Evolutionary conservation across 1,140 invertebrate species (phyloP).

Genomic region (Drosophila serrata): DNA sequence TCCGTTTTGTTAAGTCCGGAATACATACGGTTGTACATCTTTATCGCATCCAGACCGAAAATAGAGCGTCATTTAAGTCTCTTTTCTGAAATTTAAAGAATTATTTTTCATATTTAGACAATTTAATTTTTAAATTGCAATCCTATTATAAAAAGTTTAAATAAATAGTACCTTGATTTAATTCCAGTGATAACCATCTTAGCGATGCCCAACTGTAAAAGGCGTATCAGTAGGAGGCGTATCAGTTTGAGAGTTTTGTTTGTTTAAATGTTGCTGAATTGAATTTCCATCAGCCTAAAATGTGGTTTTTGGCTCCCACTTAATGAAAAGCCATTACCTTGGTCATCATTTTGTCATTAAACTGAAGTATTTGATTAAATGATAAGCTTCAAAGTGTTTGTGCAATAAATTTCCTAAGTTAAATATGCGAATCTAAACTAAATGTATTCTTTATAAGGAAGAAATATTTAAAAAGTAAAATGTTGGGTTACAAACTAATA

Average conservation of each 20-base stretch:
- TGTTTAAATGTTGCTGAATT: slow-evolving; percentile 22
- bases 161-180: too few species aligned
- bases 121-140: not conserved
- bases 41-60: slow-evolving; percentile 13
- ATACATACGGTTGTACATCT: slow-evolving; percentile 21
- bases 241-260: slow-evolving; percentile 29
- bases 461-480: too few species aligned
- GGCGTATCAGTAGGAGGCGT: slow-evolving; percentile 17
- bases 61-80: not conserved
- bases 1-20: slow-evolving; percentile 66
- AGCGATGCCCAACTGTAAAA: slow-evolving; percentile 3
- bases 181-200: not conserved
- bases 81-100: not conserved
- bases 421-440: not conserved
- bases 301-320: slow-evolving; percentile 4
- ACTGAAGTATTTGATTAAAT: slow-evolving; percentile 14
- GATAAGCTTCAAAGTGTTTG: slow-evolving; percentile 27
- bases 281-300: not conserved
- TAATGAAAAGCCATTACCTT: slow-evolving; percentile 28
- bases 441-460: too few species aligned
- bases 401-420: not conserved
- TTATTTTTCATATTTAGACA: not conserved
- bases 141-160: too few species aligned
- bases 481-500: not conserved
- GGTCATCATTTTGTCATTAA: slow-evolving; percentile 20